phyloP scores from a whole-genome alignment of 2,888 invertebrate species.

The Anarsia innoxiella region DNA sequence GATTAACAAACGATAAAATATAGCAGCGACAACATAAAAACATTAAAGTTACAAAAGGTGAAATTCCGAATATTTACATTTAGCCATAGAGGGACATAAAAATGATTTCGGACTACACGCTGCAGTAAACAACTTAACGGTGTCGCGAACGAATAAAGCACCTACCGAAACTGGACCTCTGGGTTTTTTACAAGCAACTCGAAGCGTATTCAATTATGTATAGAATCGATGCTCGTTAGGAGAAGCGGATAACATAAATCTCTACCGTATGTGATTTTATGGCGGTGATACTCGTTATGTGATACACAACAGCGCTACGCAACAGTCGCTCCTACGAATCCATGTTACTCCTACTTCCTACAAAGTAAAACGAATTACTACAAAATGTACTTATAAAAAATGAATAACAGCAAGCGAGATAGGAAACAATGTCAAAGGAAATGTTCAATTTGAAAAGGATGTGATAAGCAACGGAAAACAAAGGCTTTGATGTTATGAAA shows the following conservation, averaged over 20 bases:
- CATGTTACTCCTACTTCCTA: no score
- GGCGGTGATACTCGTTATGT: slow-evolving; percentile 16
- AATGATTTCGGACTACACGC: no score
- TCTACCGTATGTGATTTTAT: slow-evolving; percentile 32
- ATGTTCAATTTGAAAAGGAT: no score
- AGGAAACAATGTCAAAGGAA: no score
- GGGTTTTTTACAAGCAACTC: slow-evolving; percentile 14
- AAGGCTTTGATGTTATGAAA: no score
- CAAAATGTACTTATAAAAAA: no score
- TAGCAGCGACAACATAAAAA: slow-evolving; percentile 25
- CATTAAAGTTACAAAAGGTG: slow-evolving; percentile 22
- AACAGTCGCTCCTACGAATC: no score
- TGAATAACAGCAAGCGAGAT: no score
- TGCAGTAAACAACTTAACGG: slow-evolving; percentile 18
- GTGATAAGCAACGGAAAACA: no score
- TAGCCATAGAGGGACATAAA: no score
- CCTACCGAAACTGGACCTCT: slow-evolving; percentile 16
- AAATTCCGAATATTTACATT: slow-evolving; percentile 25
- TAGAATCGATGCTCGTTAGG: slow-evolving; percentile 32
- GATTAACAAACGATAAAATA: slow-evolving; percentile 30
- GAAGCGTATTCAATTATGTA: slow-evolving; percentile 34
- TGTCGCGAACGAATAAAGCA: slow-evolving; percentile 21
- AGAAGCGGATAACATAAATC: slow-evolving; percentile 47
- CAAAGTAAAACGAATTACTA: no score
- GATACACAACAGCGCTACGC: slow-evolving; percentile 2